These are phyloP conservation scores for Mesopsocus fuscifrons DNA, from an alignment of 2,888 invertebrate genomes.

Conservation along the genomic window DNA sequence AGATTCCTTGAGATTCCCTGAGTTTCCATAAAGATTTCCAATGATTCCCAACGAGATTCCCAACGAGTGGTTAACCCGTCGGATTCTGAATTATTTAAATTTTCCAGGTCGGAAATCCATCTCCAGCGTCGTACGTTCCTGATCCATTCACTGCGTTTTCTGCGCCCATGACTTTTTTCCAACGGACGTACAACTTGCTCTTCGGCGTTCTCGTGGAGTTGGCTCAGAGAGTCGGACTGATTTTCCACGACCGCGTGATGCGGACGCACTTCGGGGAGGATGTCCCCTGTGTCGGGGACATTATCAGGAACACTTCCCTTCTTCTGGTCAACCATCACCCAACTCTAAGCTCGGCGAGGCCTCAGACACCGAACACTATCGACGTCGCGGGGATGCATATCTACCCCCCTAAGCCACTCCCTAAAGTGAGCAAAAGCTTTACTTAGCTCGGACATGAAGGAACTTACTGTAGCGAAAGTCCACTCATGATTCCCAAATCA, in stretches of 20 bases:
- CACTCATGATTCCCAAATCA: too few relatives aligned
- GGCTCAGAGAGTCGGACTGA: slow-evolving; percentile 12
- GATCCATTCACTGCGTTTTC: slow-evolving; percentile 12
- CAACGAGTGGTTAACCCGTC: too few relatives aligned
- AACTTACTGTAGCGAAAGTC: too few relatives aligned
- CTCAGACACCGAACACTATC: slow-evolving; percentile 27
- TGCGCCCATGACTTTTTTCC: slow-evolving; percentile 21
- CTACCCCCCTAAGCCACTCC: slow-evolving; percentile 19
- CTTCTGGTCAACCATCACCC: slow-evolving; percentile 30
- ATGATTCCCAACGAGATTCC: too few relatives aligned
- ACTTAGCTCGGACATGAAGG: too few relatives aligned
- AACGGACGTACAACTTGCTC: slow-evolving; percentile 21
- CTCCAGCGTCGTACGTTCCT: slow-evolving; percentile 8
- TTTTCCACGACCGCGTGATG: slow-evolving; percentile 13
- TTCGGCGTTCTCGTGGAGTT: slow-evolving; percentile 16
- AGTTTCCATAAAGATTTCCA: too few relatives aligned
- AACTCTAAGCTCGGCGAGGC: slow-evolving; percentile 26
- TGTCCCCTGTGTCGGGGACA: slow-evolving; percentile 22
- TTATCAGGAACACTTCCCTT: slow-evolving; percentile 28
- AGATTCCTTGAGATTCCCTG: too few relatives aligned
- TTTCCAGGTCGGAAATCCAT: slow-evolving; percentile 6
- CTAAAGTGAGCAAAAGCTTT: slow-evolving; percentile 17
- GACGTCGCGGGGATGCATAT: slow-evolving; percentile 35
- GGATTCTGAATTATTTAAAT: too few relatives aligned
- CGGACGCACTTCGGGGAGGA: slow-evolving; percentile 20